Percentiles rank a stretch among this genome's conserved stretches.
phyloP scores from a whole-genome alignment of 2,888 invertebrate species.

The Andrena camellia region DNA sequence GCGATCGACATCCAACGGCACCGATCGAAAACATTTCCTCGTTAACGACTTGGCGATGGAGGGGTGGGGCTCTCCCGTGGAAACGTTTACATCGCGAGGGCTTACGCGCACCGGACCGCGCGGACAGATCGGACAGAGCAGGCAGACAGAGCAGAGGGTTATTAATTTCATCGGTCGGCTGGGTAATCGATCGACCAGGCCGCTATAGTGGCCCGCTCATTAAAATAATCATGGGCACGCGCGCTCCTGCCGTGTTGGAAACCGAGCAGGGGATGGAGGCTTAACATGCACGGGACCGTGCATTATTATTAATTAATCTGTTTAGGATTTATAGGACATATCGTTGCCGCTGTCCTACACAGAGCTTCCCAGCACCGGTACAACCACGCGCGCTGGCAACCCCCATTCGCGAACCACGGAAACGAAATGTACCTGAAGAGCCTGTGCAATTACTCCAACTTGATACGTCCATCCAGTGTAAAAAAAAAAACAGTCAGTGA shows the following conservation, averaged over 20 bases:
- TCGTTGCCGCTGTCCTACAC: conserved; percentile 54
- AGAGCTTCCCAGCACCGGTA: conserved; percentile 6
- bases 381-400: not conserved
- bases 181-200: conserved; percentile 72
- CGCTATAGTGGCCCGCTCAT: conserved; percentile 69
- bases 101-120: not conserved
- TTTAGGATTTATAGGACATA: conserved; percentile 72
- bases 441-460: not conserved
- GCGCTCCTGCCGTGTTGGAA: conserved; percentile 54
- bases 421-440: not conserved
- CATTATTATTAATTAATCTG: conserved; percentile 76
- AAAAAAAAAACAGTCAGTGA: not conserved
- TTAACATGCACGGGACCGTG: conserved; percentile 67
- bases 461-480: not conserved
- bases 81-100: conserved; percentile 46
- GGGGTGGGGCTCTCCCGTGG: conserved; percentile 28
- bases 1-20: conserved; percentile 36
- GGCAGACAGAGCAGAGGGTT: conserved; percentile 54
- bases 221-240: conserved; percentile 75
- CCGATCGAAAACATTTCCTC: conserved; percentile 62
- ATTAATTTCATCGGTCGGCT: conserved; percentile 74
- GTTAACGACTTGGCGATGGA: conserved; percentile 46
- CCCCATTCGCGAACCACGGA: not conserved
- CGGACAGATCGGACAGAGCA: conserved; percentile 33
- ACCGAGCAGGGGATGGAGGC: conserved; percentile 44